Conservation (phyloP, 53 echinoderm and acorn worm genomes). For the Patiria pectinifera region DNA sequence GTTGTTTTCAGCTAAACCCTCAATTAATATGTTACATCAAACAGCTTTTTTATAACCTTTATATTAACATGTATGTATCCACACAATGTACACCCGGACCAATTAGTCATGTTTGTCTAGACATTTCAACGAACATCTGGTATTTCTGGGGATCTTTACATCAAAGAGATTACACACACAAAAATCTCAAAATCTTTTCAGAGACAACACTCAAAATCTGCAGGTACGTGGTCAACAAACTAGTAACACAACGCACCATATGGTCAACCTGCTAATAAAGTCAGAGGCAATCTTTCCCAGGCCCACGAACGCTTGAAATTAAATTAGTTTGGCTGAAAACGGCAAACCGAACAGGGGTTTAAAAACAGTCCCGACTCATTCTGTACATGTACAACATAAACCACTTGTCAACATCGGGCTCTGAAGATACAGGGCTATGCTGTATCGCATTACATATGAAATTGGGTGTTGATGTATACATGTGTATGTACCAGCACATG, state of each 20-base stretch:
- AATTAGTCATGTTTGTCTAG: not conserved
- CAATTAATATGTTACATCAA: too few relatives aligned
- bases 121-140: not conserved
- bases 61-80: too few relatives aligned
- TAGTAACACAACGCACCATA: not conserved
- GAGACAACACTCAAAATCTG: not conserved
- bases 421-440: not conserved
- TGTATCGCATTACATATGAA: not conserved
- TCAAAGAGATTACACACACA: not conserved
- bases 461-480: not conserved
- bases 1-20: too few relatives aligned
- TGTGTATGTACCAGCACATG: not conserved
- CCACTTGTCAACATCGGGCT: not conserved
- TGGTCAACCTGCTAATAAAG: not conserved
- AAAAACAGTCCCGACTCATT: not conserved
- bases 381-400: not conserved
- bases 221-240: not conserved
- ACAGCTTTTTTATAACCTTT: too few relatives aligned
- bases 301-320: not conserved
- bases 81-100: not conserved
- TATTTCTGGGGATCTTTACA: not conserved
- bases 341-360: not conserved
- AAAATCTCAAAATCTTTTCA: not conserved
- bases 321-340: not conserved
- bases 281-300: not conserved